Conservation (phyloP, 2,113 vertebrate genomes). For the Paradoxurus hermaphroditus region DNA sequence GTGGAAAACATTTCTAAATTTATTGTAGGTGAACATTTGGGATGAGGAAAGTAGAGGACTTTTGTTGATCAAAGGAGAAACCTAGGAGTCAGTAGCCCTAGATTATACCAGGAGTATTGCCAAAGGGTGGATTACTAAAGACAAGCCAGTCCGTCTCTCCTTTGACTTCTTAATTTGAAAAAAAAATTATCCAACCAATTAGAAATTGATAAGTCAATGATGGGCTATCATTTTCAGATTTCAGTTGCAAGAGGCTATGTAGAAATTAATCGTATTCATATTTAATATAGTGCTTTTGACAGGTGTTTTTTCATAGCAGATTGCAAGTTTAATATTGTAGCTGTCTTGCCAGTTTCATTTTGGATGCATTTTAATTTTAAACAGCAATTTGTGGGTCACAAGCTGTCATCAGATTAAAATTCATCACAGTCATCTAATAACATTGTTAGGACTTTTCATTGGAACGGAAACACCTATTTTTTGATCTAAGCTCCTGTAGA, state of each 20-base stretch:
- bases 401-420: conserved; percentile 74
- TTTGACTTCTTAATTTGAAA: conserved; percentile 39
- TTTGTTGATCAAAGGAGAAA: conserved; percentile 32
- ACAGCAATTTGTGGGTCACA: conserved; percentile 71
- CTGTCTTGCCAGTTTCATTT: conserved; percentile 61
- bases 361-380: conserved; percentile 68
- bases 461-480: conserved; percentile 36
- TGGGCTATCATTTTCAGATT: background rate
- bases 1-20: conserved; percentile 1
- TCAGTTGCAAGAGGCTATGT: background rate
- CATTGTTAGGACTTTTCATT: conserved; percentile 29
- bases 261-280: conserved; percentile 32
- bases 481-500: background rate
- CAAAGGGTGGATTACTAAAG: conserved; percentile 20
- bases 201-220: conserved; percentile 36
- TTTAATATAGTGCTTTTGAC: conserved; percentile 33
- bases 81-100: conserved; percentile 11
- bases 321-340: conserved; percentile 51
- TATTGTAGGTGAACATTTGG: conserved; percentile 24
- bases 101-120: conserved; percentile 43
- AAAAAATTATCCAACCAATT: background rate
- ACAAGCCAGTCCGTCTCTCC: background rate
- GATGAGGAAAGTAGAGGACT: conserved; percentile 7
- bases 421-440: conserved; percentile 53
- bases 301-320: conserved; percentile 48